These are phyloP conservation scores for Aphelinus atriplicis DNA, from an alignment of 1,140 invertebrate genomes.

Conservation along the genomic window DNA sequence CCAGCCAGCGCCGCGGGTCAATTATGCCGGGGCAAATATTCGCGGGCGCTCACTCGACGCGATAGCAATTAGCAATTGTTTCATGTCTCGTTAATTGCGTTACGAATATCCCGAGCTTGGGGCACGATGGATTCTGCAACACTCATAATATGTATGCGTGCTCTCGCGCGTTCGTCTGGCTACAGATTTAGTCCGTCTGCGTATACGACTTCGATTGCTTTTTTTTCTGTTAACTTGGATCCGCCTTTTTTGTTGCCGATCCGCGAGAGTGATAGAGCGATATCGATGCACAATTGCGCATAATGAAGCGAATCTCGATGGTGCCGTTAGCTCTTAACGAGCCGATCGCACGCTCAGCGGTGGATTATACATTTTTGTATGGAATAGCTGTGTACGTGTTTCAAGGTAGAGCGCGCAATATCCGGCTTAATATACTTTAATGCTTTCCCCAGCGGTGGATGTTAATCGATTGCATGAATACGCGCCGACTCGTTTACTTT, in stretches of 20 bases:
- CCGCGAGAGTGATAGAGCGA: not conserved
- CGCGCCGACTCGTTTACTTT: not conserved
- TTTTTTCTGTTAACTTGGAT: too few relatives aligned
- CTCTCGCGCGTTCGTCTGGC: too few relatives aligned
- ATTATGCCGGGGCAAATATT: constrained; percentile 53
- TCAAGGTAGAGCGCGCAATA: not conserved
- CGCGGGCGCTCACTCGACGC: constrained; percentile 23
- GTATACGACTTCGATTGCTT: too few relatives aligned
- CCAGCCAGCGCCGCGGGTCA: constrained; percentile 33
- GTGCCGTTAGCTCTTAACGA: constrained; percentile 14
- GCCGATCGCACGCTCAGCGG: constrained; percentile 7
- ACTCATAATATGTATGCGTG: too few relatives aligned
- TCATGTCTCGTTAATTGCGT: constrained; percentile 39
- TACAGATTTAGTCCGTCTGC: too few relatives aligned
- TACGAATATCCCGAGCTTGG: not conserved
- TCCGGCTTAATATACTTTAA: constrained; percentile 19
- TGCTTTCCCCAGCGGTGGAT: not conserved
- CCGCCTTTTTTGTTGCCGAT: too few relatives aligned
- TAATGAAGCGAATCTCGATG: not conserved
- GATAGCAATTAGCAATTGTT: constrained; percentile 49
- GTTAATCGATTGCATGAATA: not conserved
- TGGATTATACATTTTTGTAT: constrained; percentile 9
- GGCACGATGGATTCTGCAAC: too few relatives aligned
- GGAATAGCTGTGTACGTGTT: not conserved
- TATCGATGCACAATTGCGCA: constrained; percentile 3